Base-by-base conservation (phyloP, 1,140 invertebrate genomes). In the Neodiprion lecontei region DNA sequence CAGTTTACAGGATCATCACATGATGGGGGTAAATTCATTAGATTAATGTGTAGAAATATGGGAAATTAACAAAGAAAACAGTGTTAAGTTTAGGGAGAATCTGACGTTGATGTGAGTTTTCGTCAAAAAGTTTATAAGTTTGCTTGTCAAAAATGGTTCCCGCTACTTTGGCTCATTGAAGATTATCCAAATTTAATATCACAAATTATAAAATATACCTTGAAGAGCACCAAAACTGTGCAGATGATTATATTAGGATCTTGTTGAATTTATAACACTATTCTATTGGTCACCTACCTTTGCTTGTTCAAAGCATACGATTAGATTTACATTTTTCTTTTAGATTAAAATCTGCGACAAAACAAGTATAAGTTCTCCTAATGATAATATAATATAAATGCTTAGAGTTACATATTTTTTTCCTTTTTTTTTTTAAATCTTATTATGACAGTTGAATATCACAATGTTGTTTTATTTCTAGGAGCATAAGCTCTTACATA, bases 401-500 rank as follows among this genome's bases (percentile, higher is more conserved):
- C 53, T 40, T 40, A 40, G 28, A 2, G 28, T 40, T 40, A 40
- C 28, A 40, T 5, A 40, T 40, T 40, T 40, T 40, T 40, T 40
- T 40, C 5, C 5, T 40, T 40, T 40, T 61, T 61, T 17, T 12
- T 12, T 61, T 61, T 14, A 61, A 61, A 61, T 61, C 53, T 61
- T 61, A 61, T 61, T 61, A 61, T 61, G 53, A 61, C n/a, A 61
- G 53, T 61, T 61, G 53, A 12, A 61, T 61, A 61, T 61, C 53
- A 61, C 53, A 61, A 17, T 8, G 5, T 61, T 40, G 1, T 40
- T 61, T 61, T 17, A 61, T 61, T 40, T 17, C 53, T 61, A 61
- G 53, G 53, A 61, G 53, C 53, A 61, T 40, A 61, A 4, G 53
- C 53, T 61, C 11, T 14, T 61, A 17, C n/a, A 61, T 61, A 61